Base-by-base conservation (phyloP, 1,140 invertebrate species). In the Drosophila persimilis region DNA sequence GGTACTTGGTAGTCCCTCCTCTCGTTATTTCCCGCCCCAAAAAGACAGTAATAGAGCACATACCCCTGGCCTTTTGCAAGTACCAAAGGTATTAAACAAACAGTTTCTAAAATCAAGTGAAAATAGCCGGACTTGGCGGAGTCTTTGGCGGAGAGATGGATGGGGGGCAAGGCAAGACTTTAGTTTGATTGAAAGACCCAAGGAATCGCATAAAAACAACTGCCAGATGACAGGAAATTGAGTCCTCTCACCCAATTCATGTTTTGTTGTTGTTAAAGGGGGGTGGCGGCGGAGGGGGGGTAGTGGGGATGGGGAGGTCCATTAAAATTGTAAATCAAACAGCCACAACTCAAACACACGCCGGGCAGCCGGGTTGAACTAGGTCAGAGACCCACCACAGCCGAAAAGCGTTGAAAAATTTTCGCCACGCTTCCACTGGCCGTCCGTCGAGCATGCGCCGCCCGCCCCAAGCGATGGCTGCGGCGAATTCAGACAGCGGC, bases 311-410 rank as follows among this genome's bases (percentile, higher is more conserved):
- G 35, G 39, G 50, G 11, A 41, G 13, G 56, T 55, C 55, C 71
- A 72, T 75, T 81, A 66, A 77, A 75, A 84, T 72, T 59, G 59
- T 46, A 79, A 75, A 79, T 75, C 54, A 77, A 75, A 65, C 60
- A 63, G 39, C 63, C 72, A 52, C 31, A 43, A 29, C 47, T 62
- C 51, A 75, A 75, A 52, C 56, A 67, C 67, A 54, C 31, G 9
- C 7, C 29, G 35, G 11, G 39, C 57, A 53, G 17, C 39, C 22
- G 22, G 52, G 48, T 69, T 74, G 59, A 85, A 86, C 69, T 85
- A 75, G 81, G 81, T 85, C 81, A 85, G 52, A 50, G 52, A 50
- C 76, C 59, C 54, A 24, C 41, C 53, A 13, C 35, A 44, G 57
- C 60, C 66, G 51, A 71, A 71, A 56, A 58, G 56, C 55, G 67